Conservation (phyloP, 2,113 vertebrate species). For the Pungitius pungitius region DNA sequence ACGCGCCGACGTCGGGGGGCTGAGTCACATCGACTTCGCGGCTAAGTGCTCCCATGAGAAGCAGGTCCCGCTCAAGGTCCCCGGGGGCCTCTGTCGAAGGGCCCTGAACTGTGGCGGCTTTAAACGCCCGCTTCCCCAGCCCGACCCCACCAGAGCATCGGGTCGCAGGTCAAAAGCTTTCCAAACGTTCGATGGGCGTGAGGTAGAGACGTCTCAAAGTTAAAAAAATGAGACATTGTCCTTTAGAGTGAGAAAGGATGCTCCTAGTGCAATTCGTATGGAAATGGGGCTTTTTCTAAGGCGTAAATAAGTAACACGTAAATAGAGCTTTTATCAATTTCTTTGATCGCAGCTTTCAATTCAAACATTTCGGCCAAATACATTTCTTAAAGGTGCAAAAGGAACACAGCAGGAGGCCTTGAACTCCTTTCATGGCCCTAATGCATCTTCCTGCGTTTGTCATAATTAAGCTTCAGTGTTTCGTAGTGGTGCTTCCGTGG, state of each 20-base stretch:
- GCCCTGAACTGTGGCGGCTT: neutral
- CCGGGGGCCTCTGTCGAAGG: constrained; percentile 7
- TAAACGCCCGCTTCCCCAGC: neutral
- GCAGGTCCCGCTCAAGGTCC: constrained; percentile 1
- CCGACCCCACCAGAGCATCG: no score
- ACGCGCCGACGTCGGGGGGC: constrained; percentile 21
- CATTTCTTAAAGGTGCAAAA: no score
- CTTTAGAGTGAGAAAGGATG: neutral
- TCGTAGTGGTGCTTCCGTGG: neutral
- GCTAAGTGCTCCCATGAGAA: constrained; percentile 20
- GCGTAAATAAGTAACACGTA: no score
- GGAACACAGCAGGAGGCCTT: neutral
- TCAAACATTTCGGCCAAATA: neutral
- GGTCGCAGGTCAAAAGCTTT: constrained; percentile 7
- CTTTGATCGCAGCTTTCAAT: neutral
- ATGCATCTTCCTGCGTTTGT: neutral
- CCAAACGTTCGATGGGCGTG: neutral
- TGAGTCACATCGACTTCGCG: constrained; percentile 26
- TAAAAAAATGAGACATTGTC: no score
- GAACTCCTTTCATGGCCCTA: no score
- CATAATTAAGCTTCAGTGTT: neutral
- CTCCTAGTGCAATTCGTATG: no score
- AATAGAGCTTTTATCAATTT: neutral
- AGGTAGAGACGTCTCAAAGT: no score
- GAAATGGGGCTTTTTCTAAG: no score